Evolutionary conservation across 2,888 invertebrate species (phyloP), one percentile per base, ranked within the genome.

Genomic region (Calliphora vomitoria): DNA sequence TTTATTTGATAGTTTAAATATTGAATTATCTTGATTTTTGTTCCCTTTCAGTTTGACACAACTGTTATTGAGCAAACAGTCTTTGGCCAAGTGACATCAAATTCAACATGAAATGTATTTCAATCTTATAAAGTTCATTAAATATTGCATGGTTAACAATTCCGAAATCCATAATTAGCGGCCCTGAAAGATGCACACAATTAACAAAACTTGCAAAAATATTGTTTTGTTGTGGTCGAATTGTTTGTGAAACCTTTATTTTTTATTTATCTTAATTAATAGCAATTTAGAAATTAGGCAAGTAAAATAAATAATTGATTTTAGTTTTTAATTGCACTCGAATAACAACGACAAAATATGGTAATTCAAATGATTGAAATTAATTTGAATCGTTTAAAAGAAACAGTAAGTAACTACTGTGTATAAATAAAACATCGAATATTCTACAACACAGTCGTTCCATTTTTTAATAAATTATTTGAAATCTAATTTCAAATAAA

Each of bases 141-240:
- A 25, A 55, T n/a, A 53, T 53, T 64, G n/a, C 11, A 31, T 4
- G 38, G 11, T n/a, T 53, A 68, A 41, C 35, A 13, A 8, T 35
- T 10, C 15, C n/a, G 6, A 18, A 31, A 68, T 60, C 47, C 44
- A 38, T 79, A 80, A 71, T 71, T 38, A n/a, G 47, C 47, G 50
- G 4, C 71, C 80, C n/a, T 80, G 35, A 79, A 79, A 31, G 1
- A n/a, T 53, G 11, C 8, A 55, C 15, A 53, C 15, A 20, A 55
- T 20, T 55, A 20, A 15, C 18, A 10, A 8, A 18, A 8, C 1
- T 53, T 53, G 53, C 18, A 8, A 20, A 55, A 10, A 20, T 4
- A 50, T n/a, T 50, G 50, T 18, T 55, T 8, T 18, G 18, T 20
- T 55, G 18, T 20, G 10, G 18, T 20, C 6, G 18, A 50, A 75